Evolutionary conservation across 2,797 vertebrate species (phyloP), one percentile per base, ranked within the genome.

Genomic region (Morus bassanus): DNA sequence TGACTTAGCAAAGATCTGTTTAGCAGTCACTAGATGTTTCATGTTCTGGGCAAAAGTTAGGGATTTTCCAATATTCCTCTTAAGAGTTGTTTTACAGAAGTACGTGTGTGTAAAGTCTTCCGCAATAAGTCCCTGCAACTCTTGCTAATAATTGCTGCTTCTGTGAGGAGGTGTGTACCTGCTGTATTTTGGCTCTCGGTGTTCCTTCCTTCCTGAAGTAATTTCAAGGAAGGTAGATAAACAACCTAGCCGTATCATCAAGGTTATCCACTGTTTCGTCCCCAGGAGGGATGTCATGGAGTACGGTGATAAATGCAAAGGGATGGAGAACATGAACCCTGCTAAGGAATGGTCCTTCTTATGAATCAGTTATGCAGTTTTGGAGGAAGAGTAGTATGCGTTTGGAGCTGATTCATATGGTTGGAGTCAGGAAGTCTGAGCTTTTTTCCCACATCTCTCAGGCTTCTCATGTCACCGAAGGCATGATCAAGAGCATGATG

Each of bases 11-110:
- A 73, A 81, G 61, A 87, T 77, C 65, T 88, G 25, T 91, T 92
- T 91, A 85, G 78, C 84, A 89, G 72, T 92, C 88, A n/a, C 41
- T 92, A 63, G 45, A 46, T 92, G 37, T 92, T 90, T 85, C 63
- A 23, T 76, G 28, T 94, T 92, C 86, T 88, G 81, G 67, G 75
- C 84, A 93, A 43, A 94, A 95, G 45, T 87, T 74, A 46, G 75
- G 57, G 81, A 69, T 92, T 78, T 95, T 95, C 88, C 84, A 76
- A 0, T 85, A 57, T 60, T 77, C 67, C 41, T 92, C 16, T 31
- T 31, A 73, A 37, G 19, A 43, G 33, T 30, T 76, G 51, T 65
- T 75, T 67, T 59, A 21, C 13, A 53, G 60, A 74, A 88, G 31
- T 48, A 22, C 2, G 2, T 21, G 28, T 39, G n/a, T 35, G 10